Percentiles rank a stretch among this genome's conserved stretches.
phyloP scores from a whole-genome alignment of 2,888 invertebrate species.

The Lithophane socia region DNA sequence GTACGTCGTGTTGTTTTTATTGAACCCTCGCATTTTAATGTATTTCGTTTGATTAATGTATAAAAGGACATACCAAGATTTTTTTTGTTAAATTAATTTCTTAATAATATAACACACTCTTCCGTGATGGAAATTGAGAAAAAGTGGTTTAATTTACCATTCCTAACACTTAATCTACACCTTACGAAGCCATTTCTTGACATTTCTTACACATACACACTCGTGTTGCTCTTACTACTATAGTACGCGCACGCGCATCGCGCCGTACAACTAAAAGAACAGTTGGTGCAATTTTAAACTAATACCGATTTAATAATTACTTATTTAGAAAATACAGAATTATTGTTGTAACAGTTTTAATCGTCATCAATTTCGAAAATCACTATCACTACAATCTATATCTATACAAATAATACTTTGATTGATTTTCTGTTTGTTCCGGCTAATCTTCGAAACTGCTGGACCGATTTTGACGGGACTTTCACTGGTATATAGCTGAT shows the following conservation, averaged over 20 bases:
- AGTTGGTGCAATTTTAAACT: neutral
- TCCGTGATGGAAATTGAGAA: constrained; percentile 45
- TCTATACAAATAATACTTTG: too few species aligned
- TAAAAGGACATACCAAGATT: constrained; percentile 41
- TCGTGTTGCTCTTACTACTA: neutral
- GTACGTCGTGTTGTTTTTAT: constrained; percentile 70
- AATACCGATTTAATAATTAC: neutral
- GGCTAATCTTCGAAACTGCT: too few species aligned
- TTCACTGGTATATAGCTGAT: too few species aligned
- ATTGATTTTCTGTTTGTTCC: too few species aligned
- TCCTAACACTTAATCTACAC: constrained; percentile 27
- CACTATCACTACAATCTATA: neutral
- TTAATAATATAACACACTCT: constrained; percentile 54
- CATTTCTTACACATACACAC: neutral
- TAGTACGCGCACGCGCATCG: neutral
- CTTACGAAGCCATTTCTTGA: neutral
- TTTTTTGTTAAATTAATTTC: constrained; percentile 41
- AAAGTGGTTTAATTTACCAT: constrained; percentile 57
- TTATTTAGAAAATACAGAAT: neutral
- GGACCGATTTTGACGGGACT: too few species aligned
- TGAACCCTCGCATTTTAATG: constrained; percentile 54
- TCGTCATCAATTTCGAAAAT: neutral
- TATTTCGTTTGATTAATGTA: constrained; percentile 57
- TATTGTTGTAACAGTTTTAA: neutral
- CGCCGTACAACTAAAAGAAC: neutral